A percentile compares a stretch with the other conserved stretches of the same genome.
Conservation (phyloP, 2,113 vertebrate species). For the Caranx ignobilis region DNA sequence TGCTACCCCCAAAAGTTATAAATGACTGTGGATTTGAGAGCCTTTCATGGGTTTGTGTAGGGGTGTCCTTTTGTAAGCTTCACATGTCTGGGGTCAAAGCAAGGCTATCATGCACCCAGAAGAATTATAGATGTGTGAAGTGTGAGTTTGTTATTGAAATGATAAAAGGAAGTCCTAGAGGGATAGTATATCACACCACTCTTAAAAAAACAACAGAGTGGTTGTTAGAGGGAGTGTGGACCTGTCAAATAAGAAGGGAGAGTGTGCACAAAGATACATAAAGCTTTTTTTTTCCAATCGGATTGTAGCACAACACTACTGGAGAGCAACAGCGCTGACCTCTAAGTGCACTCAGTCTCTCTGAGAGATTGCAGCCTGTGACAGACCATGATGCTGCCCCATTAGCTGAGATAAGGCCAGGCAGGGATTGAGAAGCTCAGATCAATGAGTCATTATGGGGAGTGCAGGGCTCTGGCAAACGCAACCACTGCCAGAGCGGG, state of each 20-base stretch:
- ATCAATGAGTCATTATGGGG: conserved; percentile 75
- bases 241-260: conserved; percentile 46
- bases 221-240: conserved; percentile 40
- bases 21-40: conserved; percentile 64
- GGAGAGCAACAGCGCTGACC: conserved; percentile 62
- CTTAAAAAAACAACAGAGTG: conserved; percentile 38
- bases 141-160: conserved; percentile 69
- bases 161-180: conserved; percentile 70
- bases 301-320: conserved; percentile 10
- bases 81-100: conserved; percentile 73
- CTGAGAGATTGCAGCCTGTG: conserved; percentile 55
- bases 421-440: conserved; percentile 70
- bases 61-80: conserved; percentile 64
- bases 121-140: conserved; percentile 72
- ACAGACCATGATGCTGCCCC: conserved; percentile 53
- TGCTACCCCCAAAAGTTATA: conserved; percentile 69
- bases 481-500: conserved; percentile 17
- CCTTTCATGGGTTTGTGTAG: conserved; percentile 60
- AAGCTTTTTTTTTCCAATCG: conserved; percentile 27
- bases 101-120: conserved; percentile 69
- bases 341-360: conserved; percentile 72
- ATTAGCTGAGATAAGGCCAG: conserved; percentile 75
- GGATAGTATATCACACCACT: conserved; percentile 49
- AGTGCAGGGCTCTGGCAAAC: conserved; percentile 44
- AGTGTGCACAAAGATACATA: conserved; percentile 55